These are phyloP conservation scores for Sycophila texana DNA, from an alignment of 2,888 invertebrate species.

Conservation along the genomic window DNA sequence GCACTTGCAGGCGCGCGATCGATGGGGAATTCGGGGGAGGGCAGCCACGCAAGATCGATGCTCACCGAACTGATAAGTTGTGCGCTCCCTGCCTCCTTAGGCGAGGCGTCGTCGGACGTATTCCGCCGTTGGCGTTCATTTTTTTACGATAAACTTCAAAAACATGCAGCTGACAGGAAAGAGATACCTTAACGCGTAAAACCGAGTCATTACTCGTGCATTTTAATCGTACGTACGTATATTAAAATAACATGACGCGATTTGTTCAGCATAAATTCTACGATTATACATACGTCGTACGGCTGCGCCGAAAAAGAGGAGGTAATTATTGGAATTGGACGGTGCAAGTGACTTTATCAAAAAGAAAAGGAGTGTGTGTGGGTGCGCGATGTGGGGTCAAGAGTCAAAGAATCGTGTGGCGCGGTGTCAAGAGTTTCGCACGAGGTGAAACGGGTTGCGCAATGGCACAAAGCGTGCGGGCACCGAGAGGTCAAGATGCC, in stretches of 20 bases:
- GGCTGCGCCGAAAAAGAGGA: no score
- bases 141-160: background rate
- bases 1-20: constrained; percentile 53
- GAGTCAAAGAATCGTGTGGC: constrained; percentile 2
- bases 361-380: background rate
- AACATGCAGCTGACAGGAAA: background rate
- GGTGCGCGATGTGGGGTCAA: background rate
- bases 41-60: constrained; percentile 9
- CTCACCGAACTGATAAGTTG: background rate
- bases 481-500: constrained; percentile 49
- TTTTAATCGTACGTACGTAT: background rate
- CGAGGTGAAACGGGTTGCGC: constrained; percentile 30
- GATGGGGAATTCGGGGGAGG: constrained; percentile 50
- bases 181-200: no score
- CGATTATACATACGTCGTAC: no score
- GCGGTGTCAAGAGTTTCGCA: constrained; percentile 28
- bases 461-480: constrained; percentile 30
- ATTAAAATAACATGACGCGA: background rate
- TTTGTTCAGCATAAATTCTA: background rate
- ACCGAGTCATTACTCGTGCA: no score
- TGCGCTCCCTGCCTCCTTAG: constrained; percentile 39
- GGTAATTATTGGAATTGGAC: no score
- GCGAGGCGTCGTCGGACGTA: constrained; percentile 58
- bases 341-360: no score
- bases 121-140: background rate